A percentile compares a stretch with the other conserved stretches of the same genome.
Conservation (phyloP, 2,888 invertebrate species). For the Cephus sareptanus region DNA sequence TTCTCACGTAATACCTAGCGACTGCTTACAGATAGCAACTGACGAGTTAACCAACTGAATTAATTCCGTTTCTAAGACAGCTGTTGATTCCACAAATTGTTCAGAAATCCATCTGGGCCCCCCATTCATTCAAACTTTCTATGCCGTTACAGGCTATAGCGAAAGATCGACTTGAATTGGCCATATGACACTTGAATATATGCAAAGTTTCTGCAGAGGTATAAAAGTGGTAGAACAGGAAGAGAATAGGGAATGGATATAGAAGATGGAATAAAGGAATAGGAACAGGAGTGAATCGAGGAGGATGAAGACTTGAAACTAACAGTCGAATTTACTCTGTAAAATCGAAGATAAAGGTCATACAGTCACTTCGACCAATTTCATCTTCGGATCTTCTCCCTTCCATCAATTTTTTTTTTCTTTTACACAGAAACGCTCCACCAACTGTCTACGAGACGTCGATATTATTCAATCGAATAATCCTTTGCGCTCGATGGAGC, state of each 20-base stretch:
- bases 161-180: background rate
- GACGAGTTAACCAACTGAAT: background rate
- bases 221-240: background rate
- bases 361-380: constrained; percentile 26
- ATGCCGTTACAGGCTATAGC: background rate
- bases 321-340: background rate
- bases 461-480: constrained; percentile 47
- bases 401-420: constrained; percentile 14
- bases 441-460: constrained; percentile 31
- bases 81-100: background rate
- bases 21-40: background rate
- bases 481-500: constrained; percentile 27
- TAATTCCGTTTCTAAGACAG: background rate
- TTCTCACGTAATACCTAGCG: constrained; percentile 38
- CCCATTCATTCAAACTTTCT: background rate
- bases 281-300: background rate
- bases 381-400: constrained; percentile 18
- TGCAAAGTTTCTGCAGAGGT: background rate
- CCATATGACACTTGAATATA: background rate
- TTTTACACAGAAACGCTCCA: constrained; percentile 4
- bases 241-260: background rate
- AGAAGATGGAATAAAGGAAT: background rate
- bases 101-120: background rate
- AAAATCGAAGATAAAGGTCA: constrained; percentile 29
- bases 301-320: background rate